Evolutionary conservation across 2,797 vertebrate species (phyloP).

Genomic region (Acrocephalus scirpaceus): DNA sequence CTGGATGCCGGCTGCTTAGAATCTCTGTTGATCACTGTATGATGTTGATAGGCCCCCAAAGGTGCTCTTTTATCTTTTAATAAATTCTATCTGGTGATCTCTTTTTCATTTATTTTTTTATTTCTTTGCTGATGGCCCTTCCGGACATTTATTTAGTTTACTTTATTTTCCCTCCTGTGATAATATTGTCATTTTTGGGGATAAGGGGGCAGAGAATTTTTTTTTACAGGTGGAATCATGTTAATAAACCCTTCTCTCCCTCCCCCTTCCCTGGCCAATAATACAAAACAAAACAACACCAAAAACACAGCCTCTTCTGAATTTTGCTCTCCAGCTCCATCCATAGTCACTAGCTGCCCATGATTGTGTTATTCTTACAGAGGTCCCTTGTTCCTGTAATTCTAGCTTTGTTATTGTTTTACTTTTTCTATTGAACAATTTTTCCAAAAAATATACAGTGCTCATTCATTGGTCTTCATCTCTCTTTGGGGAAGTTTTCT

Average conservation of each 20-base stretch:
- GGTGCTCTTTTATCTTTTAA: not conserved
- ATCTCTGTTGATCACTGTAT: not conserved
- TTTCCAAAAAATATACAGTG: not conserved
- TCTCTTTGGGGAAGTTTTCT: not conserved
- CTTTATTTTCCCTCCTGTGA: not conserved
- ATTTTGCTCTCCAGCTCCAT: not conserved
- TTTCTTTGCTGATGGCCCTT: not conserved
- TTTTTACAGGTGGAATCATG: not conserved
- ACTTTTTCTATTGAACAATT: not conserved
- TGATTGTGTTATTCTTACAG: not conserved
- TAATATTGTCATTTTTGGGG: not conserved
- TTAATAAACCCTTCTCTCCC: not conserved
- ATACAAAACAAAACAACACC: not conserved
- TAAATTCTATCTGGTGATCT: not conserved
- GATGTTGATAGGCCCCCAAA: not conserved
- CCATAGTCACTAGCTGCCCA: not conserved
- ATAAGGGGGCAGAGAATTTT: not conserved
- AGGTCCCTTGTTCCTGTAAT: not conserved
- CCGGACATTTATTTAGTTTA: not conserved
- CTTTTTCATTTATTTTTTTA: not conserved
- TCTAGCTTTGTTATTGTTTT: slow-evolving; percentile 24
- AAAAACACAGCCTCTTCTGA: not conserved
- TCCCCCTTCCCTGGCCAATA: not conserved
- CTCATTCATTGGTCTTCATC: slow-evolving; percentile 24
- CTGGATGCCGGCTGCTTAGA: not conserved